Evolutionary conservation across 2,797 vertebrate species (phyloP), one percentile per base, ranked within the genome.

Genomic region (Sebastes hopkinsi): DNA sequence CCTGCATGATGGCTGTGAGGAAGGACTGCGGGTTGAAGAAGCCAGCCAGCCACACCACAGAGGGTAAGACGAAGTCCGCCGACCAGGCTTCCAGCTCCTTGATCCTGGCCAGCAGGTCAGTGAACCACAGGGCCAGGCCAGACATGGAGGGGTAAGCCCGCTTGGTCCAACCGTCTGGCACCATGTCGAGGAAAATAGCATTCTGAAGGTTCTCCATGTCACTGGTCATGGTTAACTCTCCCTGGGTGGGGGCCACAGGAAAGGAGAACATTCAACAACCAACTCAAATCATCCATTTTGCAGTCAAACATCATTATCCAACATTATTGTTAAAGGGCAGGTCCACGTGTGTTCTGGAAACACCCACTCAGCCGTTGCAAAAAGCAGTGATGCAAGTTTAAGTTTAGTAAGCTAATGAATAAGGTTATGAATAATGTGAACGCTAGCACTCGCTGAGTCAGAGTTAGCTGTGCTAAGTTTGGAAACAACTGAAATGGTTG

Each of bases 1-100:
- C 96, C 93, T 99, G 98, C 98, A 99, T 98, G 92, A 99, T 96
- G 84, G 98, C 98, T 0, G 97, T 99, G 83, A 99, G 96, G 89
- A 99, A 97, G 65, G 98, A 97, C 94, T 99, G 98, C 0, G 98
- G 98, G 87, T 98, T 99, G 91, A 99, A 99, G 93, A 99, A 97
- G 9, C 98, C 98, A 0, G 97, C 94, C 0, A 99, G 93, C 98
- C 98, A 99, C 78, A 99, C 96, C 0, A 87, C 89, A 0, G 97
- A 92, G 4, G 97, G 98, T 25, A 99, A 87, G 30, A 87, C 71
- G 27, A 99, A 99, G 91, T 99, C 97, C 0, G 95, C 87, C 0
- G 95, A 96, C 98, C 98, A 99, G 29, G 86, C 82, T 65, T 99
- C 98, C 59, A 99, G 92, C 89, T 99, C 97, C 77, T 92, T 97